Percentiles rank a stretch among this genome's conserved stretches.
These are phyloP conservation scores for Sebastes melanostomus DNA, from an alignment of 2,797 vertebrate species.

Conservation along the genomic window DNA sequence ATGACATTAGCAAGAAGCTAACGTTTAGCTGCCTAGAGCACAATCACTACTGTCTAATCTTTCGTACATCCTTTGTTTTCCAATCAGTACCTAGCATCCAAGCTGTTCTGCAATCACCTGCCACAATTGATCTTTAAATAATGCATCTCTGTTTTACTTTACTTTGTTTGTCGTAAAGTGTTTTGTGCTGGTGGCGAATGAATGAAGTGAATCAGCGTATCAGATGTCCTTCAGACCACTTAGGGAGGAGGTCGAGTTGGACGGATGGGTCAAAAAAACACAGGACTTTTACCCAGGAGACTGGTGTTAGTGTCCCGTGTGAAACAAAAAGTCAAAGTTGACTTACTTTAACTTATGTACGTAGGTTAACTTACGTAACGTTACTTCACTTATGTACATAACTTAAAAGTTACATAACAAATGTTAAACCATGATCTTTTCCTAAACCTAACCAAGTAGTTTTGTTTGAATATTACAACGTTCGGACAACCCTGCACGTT, in stretches of 20 bases:
- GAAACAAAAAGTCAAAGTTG: neutral
- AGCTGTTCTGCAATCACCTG: neutral
- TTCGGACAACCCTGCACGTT: neutral
- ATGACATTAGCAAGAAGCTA: neutral
- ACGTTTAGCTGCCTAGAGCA: neutral
- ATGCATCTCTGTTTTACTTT: neutral
- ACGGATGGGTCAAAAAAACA: neutral
- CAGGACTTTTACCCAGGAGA: neutral
- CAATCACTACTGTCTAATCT: neutral
- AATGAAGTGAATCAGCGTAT: neutral
- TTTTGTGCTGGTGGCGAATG: accelerated
- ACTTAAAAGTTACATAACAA: neutral
- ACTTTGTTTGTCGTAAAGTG: neutral
- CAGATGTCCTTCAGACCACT: no score
- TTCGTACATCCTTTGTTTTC: neutral
- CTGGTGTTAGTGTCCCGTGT: neutral
- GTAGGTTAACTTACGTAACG: no score
- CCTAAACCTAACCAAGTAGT: neutral
- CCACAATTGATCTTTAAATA: neutral
- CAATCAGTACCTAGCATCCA: no score
- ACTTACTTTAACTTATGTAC: neutral
- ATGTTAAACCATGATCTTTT: neutral
- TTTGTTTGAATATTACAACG: neutral
- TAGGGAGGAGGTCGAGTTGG: neutral
- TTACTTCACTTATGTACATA: neutral